Base-by-base conservation (phyloP, 2,113 vertebrate species). In the Rhinolophus ferrumequinum region DNA sequence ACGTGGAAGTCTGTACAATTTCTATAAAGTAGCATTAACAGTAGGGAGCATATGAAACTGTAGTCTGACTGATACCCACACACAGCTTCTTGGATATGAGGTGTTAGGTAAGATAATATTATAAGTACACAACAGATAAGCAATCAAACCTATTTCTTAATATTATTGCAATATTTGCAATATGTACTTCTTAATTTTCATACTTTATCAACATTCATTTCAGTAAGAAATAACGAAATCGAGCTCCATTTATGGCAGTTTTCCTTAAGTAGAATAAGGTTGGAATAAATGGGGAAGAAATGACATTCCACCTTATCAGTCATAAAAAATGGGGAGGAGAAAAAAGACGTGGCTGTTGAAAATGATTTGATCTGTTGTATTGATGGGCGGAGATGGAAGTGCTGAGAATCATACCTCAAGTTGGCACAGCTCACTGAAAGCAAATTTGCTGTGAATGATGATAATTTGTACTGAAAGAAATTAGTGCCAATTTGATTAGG, bases 401-500 rank as follows among this genome's bases (percentile, higher is more conserved):
- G 72, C 86, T 97, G 93, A 98, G 92, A 98, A 94, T 94, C 13
- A 0, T 97, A 95, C 28, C 96, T 93, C 87, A 79, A 86, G 85
- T 97, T 98, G 98, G 97, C 97, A 97, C 88, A 97, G 96, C 86
- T 97, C 96, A 97, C 95, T 97, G 92, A 98, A 94, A 98, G 94
- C 79, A 98, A 98, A 98, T 99, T 98, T 98, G 64, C 97, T 97
- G 85, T 98, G 98, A 98, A 97, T 97, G 96, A 98, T 98, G 98
- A 97, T 98, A 98, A 98, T 98, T 98, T 98, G 80, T 96, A 93
- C 90, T 90, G 97, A 98, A 98, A 98, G 93, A 98, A 98, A 98
- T 98, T 98, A 98, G 98, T 98, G 97, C 92, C 96, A 98, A 97
- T 98, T 98, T 98, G 97, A 98, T 98, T 98, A 98, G 96, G 95